Percentiles rank a stretch among this genome's conserved stretches.
These are phyloP conservation scores for Aporophyla nigra DNA, from an alignment of 2,888 invertebrate species.

Conservation along the genomic window DNA sequence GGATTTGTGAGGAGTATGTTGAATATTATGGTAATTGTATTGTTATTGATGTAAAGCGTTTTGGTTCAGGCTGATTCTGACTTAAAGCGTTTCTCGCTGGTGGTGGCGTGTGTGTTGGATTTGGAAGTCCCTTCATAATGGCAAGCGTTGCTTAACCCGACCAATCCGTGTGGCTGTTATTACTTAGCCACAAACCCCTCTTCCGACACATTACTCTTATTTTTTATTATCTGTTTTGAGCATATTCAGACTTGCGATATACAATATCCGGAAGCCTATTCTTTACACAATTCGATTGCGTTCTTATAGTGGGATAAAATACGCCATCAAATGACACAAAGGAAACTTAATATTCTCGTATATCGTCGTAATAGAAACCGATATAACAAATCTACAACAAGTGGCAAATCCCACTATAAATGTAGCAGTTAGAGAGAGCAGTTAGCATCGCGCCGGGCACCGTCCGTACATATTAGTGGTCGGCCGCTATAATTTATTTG, in stretches of 20 bases:
- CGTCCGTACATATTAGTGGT: slow-evolving; percentile 80
- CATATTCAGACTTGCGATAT: neutral
- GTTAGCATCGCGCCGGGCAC: slow-evolving; percentile 75
- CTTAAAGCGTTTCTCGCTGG: neutral
- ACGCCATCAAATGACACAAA: slow-evolving; percentile 43
- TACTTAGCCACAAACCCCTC: no score
- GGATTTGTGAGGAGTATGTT: neutral
- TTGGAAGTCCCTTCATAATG: no score
- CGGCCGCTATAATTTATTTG: slow-evolving; percentile 86
- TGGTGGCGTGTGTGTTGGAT: no score
- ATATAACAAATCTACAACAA: slow-evolving; percentile 71
- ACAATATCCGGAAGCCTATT: slow-evolving; percentile 18
- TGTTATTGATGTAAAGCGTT: neutral
- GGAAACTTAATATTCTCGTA: slow-evolving; percentile 44
- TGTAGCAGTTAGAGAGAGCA: slow-evolving; percentile 69
- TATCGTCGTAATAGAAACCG: slow-evolving; percentile 58
- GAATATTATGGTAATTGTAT: neutral
- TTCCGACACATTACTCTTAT: no score
- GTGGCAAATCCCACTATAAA: slow-evolving; percentile 77
- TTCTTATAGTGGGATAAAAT: slow-evolving; percentile 20
- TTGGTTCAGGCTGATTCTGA: neutral
- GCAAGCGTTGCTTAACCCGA: no score
- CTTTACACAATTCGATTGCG: slow-evolving; percentile 29
- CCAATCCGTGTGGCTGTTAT: no score
- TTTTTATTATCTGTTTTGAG: neutral